Evolutionary conservation across 2,888 invertebrate genomes (phyloP).

Genomic region (Drosophila niveifrons): DNA sequence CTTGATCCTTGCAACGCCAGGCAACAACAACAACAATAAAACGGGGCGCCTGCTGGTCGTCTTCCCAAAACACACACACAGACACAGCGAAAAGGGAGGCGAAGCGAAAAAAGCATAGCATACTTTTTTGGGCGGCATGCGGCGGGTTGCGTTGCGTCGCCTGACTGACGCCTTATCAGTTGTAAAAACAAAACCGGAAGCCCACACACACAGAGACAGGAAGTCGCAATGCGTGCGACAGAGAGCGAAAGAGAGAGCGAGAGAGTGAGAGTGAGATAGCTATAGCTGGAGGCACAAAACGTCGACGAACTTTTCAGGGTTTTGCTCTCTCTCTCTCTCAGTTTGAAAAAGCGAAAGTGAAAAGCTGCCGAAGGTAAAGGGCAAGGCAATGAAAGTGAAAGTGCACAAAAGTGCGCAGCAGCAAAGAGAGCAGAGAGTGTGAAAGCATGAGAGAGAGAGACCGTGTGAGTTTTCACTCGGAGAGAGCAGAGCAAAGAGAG

Average conservation of each 20-base stretch:
- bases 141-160: constrained; percentile 39
- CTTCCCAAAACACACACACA: constrained; percentile 59
- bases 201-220: constrained; percentile 76
- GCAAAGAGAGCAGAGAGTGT: constrained; percentile 26
- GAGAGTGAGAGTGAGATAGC: constrained; percentile 24
- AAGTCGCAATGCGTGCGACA: constrained; percentile 63
- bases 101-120: constrained; percentile 60
- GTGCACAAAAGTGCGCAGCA: constrained; percentile 34
- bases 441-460: constrained; percentile 4
- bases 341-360: constrained; percentile 65
- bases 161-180: constrained; percentile 77
- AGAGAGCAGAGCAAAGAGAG: constrained; percentile 16
- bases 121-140: constrained; percentile 61
- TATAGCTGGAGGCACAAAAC: constrained; percentile 33
- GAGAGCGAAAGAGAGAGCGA: constrained; percentile 19
- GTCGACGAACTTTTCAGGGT: constrained; percentile 78
- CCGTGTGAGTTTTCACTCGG: neutral
- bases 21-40: constrained; percentile 21
- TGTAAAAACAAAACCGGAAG: constrained; percentile 83
- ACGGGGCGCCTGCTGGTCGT: constrained; percentile 76
- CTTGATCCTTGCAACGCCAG: constrained; percentile 85
- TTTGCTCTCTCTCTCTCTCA: constrained; percentile 22
- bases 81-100: constrained; percentile 6
- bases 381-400: constrained; percentile 76
- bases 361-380: constrained; percentile 76